Conservation (phyloP, 2,888 invertebrate species). For the Amblyjoppa fuscipennis region DNA sequence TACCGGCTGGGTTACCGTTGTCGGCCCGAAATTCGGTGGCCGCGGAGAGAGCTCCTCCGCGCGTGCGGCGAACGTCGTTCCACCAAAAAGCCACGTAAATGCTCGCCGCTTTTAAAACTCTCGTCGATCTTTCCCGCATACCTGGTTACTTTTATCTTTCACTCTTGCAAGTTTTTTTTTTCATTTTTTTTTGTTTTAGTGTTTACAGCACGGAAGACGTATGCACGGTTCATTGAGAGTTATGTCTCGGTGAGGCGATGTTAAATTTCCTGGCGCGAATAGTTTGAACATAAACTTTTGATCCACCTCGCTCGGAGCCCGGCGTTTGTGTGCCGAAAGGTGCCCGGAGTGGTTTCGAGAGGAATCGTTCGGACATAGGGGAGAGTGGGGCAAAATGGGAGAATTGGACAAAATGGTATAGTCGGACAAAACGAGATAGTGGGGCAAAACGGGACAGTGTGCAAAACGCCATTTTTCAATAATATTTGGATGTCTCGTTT, state of each 20-base stretch:
- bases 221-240: slow-evolving; percentile 55
- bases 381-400: too few relatives aligned
- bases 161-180: slow-evolving; percentile 23
- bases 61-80: slow-evolving; percentile 21
- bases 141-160: slow-evolving; percentile 39
- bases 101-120: slow-evolving; percentile 41
- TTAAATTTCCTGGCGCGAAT: not conserved
- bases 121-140: slow-evolving; percentile 39
- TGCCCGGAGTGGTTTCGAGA: not conserved
- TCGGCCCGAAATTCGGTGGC: slow-evolving; percentile 19
- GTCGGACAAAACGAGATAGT: too few relatives aligned
- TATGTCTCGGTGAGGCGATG: not conserved
- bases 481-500: too few relatives aligned
- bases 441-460: too few relatives aligned
- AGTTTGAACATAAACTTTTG: not conserved
- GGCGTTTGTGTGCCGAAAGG: not conserved
- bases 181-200: not conserved
- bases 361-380: not conserved
- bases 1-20: slow-evolving; percentile 25
- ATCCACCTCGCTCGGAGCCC: not conserved
- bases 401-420: too few relatives aligned
- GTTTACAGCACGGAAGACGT: slow-evolving; percentile 58
- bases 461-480: too few relatives aligned
- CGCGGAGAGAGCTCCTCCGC: not conserved
- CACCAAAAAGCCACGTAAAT: slow-evolving; percentile 34